Conservation (phyloP, 2,797 vertebrate species). For the Spea hammondii region DNA sequence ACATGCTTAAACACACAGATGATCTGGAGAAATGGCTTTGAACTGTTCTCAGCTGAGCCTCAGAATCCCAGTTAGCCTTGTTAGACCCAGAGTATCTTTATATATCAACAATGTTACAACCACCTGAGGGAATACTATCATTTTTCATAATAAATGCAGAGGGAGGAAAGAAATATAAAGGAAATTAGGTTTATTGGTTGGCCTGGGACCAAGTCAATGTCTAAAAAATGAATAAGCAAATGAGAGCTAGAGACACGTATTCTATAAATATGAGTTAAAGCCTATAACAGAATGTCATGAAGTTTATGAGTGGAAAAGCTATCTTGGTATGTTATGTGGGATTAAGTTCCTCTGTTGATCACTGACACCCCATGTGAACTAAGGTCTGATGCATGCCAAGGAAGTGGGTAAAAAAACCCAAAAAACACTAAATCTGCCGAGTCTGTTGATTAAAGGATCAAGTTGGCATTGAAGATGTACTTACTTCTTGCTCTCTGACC, state of each 20-base stretch:
- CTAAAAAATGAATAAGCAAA: conserved; percentile 36
- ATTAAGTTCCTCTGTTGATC: too few relatives aligned
- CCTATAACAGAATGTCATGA: too few relatives aligned
- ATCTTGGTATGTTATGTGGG: too few relatives aligned
- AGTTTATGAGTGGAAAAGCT: too few relatives aligned
- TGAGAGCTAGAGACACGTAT: conserved; percentile 8
- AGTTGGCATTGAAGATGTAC: too few relatives aligned
- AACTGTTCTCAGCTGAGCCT: conserved; percentile 49
- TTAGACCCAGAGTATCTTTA: conserved; percentile 49
- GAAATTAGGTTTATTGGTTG: conserved; percentile 7
- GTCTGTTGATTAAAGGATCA: too few relatives aligned
- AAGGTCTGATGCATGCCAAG: too few relatives aligned
- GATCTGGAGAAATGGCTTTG: conserved; percentile 40
- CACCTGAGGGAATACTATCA: conserved; percentile 46
- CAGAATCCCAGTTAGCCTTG: conserved; percentile 47
- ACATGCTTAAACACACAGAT: conserved; percentile 51
- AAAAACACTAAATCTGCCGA: too few relatives aligned
- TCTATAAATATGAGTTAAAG: not conserved
- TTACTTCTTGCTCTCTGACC: too few relatives aligned
- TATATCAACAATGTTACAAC: conserved; percentile 48
- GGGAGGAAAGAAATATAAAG: conserved; percentile 22
- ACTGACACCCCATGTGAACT: too few relatives aligned
- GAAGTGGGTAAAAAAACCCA: too few relatives aligned
- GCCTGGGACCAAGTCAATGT: conserved; percentile 11
- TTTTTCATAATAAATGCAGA: conserved; percentile 33